Percentiles rank a stretch among this genome's conserved stretches.
These are phyloP conservation scores for Andrena cerasifolii DNA, from an alignment of 1,140 invertebrate species.

Conservation along the genomic window DNA sequence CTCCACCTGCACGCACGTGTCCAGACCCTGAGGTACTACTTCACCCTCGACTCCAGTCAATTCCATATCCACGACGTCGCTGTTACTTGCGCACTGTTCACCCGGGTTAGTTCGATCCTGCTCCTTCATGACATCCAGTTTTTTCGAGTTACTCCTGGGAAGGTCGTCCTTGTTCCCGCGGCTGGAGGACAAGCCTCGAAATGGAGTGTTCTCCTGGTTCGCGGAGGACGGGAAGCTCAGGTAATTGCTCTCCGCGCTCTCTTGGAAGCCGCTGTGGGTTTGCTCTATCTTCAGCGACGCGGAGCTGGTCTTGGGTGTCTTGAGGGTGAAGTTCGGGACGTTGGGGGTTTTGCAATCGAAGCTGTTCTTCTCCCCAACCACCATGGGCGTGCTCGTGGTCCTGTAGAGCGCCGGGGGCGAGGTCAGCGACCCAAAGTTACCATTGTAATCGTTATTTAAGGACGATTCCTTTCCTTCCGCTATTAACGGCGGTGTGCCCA, in stretches of 20 bases:
- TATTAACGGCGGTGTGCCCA: neutral
- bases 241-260: constrained; percentile 17
- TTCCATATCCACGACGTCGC: constrained; percentile 50
- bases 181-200: neutral
- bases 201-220: constrained; percentile 25
- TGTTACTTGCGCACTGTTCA: neutral
- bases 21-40: neutral
- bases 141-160: constrained; percentile 24
- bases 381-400: constrained; percentile 71
- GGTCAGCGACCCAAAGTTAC: constrained; percentile 47
- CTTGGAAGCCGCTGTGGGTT: neutral
- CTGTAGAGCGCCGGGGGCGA: constrained; percentile 64
- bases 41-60: constrained; percentile 35
- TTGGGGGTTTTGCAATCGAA: constrained; percentile 54
- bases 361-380: constrained; percentile 12
- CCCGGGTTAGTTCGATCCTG: neutral
- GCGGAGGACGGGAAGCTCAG: constrained; percentile 32
- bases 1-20: neutral
- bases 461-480: constrained; percentile 20
- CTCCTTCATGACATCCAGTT: constrained; percentile 50
- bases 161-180: neutral
- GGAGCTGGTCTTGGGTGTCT: constrained; percentile 58
- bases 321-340: constrained; percentile 55
- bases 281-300: neutral
- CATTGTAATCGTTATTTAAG: constrained; percentile 38